Evolutionary conservation across 2,888 invertebrate species (phyloP).

Genomic region (Nemotelus nigrinus): DNA sequence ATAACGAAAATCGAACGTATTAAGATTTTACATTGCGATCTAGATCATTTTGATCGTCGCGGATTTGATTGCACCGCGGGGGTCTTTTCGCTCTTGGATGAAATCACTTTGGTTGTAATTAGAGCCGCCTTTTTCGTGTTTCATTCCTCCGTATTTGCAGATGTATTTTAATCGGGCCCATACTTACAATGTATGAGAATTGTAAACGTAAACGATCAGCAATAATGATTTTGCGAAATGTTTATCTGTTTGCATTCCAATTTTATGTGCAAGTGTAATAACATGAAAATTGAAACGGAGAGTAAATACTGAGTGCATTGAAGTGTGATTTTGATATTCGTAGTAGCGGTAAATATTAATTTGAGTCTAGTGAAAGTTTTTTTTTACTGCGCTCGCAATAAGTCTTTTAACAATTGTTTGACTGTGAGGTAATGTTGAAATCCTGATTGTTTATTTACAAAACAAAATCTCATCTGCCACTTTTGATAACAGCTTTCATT

Average conservation of each 20-base stretch:
- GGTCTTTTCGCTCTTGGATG: slow-evolving; percentile 17
- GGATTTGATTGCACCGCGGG: slow-evolving; percentile 43
- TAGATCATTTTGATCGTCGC: slow-evolving; percentile 29
- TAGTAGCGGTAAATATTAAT: too few species aligned
- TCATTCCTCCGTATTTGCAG: not conserved
- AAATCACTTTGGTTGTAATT: slow-evolving; percentile 41
- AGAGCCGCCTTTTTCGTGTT: slow-evolving; percentile 44
- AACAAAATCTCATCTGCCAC: too few species aligned
- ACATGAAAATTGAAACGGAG: too few species aligned
- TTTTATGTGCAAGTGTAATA: not conserved
- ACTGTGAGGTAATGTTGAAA: too few species aligned
- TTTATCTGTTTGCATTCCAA: not conserved
- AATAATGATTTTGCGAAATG: not conserved
- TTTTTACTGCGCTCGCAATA: too few species aligned
- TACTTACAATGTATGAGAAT: slow-evolving; percentile 13
- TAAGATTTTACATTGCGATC: slow-evolving; percentile 39
- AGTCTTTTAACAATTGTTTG: too few species aligned
- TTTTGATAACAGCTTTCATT: too few species aligned
- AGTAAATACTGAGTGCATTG: too few species aligned
- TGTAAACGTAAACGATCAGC: not conserved
- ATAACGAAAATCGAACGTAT: slow-evolving; percentile 27
- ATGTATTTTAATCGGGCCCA: not conserved
- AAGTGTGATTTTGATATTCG: too few species aligned
- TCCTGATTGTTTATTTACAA: too few species aligned
- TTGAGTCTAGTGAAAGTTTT: too few species aligned